Evolutionary conservation across 1,140 invertebrate genomes (phyloP).

Genomic region (Drosophila repletoides): DNA sequence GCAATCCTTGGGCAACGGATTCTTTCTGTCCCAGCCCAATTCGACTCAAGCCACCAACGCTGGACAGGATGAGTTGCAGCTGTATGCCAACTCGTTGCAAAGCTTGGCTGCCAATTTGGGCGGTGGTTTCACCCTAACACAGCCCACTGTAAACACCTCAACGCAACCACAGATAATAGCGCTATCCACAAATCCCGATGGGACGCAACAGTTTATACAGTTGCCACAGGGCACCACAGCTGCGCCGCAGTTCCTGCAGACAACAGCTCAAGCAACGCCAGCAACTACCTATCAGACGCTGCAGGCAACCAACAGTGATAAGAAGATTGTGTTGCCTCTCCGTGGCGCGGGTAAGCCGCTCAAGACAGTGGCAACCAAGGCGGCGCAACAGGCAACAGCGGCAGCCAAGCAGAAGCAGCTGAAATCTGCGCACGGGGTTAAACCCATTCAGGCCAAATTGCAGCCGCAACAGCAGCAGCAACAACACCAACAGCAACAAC

Average conservation of each 20-base stretch:
- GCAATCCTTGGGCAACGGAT: constrained; percentile 66
- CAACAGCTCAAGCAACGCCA: constrained; percentile 24
- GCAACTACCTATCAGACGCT: constrained; percentile 66
- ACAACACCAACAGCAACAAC: constrained; percentile 28
- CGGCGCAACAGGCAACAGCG: constrained; percentile 61
- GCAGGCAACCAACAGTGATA: constrained; percentile 73
- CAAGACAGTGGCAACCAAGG: constrained; percentile 70
- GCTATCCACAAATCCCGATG: constrained; percentile 72
- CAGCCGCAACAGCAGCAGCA: constrained; percentile 53
- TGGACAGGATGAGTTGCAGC: constrained; percentile 59
- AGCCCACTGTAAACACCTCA: constrained; percentile 46
- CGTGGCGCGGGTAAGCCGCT: constrained; percentile 50
- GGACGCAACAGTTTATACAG: constrained; percentile 76
- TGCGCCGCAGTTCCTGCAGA: constrained; percentile 25
- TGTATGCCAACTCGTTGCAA: constrained; percentile 70
- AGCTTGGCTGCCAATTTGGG: constrained; percentile 69
- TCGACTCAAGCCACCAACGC: constrained; percentile 3
- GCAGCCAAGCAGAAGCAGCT: constrained; percentile 69
- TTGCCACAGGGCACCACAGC: constrained; percentile 49
- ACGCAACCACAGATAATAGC: constrained; percentile 70
- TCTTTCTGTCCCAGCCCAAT: constrained; percentile 69
- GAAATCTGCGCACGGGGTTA: constrained; percentile 59
- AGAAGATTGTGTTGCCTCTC: constrained; percentile 70
- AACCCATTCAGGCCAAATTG: constrained; percentile 72
- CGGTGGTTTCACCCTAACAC: constrained; percentile 62